Base-by-base conservation (phyloP, 1,140 invertebrate genomes). In the Temnothorax nylanderi region DNA sequence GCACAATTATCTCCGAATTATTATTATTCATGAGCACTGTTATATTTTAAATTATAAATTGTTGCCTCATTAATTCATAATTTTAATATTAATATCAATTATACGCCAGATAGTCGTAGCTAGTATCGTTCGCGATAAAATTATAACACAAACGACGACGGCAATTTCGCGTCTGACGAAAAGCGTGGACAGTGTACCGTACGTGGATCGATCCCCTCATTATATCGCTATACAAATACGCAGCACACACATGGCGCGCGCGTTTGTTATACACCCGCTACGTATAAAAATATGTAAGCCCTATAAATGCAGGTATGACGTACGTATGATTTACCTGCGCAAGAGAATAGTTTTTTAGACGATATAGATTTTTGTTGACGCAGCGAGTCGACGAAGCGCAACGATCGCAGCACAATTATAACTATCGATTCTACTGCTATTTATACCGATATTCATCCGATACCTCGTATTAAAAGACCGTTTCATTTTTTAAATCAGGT, bases 381-480 rank as follows among this genome's bases (percentile, higher is more conserved):
- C 69, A 84, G 41, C 54, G 44, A 60, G n/a, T 84, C 41, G 54
- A 7, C 69, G 69, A 62, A 84, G 80, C 80, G 80, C 67, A 84
- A 84, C 80, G 56, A 84, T 84, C 80, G 51, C 67, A 16, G 51
- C 37, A n/a, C 69, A 16, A 75, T 84, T 75, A 84, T 74, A 84
- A 49, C 80, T 60, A 84, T 84, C 80, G 80, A 84, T 84, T 84
- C 44, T 26, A 16, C 13, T 47, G n/a, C 54, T 84, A 84, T 84
- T 74, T 60, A 60, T 74, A 62, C 7, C 64, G 51, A 5, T 71
- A 26, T 21, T 54, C 80, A 47, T 60, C 41, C 69, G n/a, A 13
- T 11, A n/a, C 10, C 37, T 47, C 18, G 54, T 69, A 81, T 75
- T 47, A 74, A 58, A 75, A 82, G 54, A 84, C 10, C 54, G 13